phyloP scores from a whole-genome alignment of 1,140 invertebrate species.

The Medauroidea extradentata region DNA sequence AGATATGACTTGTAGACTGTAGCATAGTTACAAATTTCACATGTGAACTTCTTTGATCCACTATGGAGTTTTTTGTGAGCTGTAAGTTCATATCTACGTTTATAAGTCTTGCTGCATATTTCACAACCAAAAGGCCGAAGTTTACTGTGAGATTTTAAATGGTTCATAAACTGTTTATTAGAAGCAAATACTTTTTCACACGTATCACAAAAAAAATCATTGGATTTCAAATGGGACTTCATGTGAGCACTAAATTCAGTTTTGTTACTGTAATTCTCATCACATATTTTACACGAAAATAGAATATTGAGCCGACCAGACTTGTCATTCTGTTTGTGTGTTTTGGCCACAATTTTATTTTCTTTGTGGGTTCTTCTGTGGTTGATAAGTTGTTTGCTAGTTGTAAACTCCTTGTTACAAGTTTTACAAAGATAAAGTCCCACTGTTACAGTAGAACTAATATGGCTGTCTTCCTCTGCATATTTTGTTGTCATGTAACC shows the following conservation, averaged over 20 bases:
- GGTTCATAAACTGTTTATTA: slow-evolving; percentile 48
- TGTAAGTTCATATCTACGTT: slow-evolving; percentile 43
- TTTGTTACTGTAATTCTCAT: not conserved
- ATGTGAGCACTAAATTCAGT: not conserved
- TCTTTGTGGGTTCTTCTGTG: too few relatives aligned
- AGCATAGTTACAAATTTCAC: slow-evolving; percentile 42
- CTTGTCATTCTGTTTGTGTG: too few relatives aligned
- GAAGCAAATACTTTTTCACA: slow-evolving; percentile 40
- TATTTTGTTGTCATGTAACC: too few relatives aligned
- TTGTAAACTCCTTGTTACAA: too few relatives aligned
- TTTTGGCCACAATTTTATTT: too few relatives aligned
- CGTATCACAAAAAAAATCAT: slow-evolving; percentile 23
- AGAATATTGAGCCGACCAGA: too few relatives aligned
- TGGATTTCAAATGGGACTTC: not conserved
- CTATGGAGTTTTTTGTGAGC: slow-evolving; percentile 41
- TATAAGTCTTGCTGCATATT: slow-evolving; percentile 45
- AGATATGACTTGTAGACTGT: slow-evolving; percentile 42
- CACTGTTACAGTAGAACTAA: too few relatives aligned
- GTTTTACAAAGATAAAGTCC: too few relatives aligned
- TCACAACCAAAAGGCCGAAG: slow-evolving; percentile 47
- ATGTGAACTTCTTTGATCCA: slow-evolving; percentile 36
- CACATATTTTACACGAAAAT: not conserved
- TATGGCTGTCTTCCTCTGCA: too few relatives aligned
- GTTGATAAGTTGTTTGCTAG: too few relatives aligned
- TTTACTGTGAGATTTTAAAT: slow-evolving; percentile 44